Conservation (phyloP, 2,113 vertebrate species). For the Cyprinus carpio region DNA sequence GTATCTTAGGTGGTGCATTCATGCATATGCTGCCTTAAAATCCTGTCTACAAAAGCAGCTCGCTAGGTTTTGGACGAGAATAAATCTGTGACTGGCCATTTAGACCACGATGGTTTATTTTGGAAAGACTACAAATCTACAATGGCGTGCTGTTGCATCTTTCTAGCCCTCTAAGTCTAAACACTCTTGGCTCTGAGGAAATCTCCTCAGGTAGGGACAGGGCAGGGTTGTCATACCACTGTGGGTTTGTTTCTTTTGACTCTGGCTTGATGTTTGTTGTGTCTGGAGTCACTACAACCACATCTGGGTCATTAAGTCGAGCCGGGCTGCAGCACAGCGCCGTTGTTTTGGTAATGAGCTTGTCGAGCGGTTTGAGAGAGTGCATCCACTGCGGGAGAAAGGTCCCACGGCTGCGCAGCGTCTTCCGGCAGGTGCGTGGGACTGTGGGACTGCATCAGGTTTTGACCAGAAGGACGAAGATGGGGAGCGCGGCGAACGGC, state of each 20-base stretch:
- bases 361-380: slow-evolving; percentile 83
- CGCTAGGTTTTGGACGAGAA: slow-evolving; percentile 1
- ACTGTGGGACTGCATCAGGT: slow-evolving; percentile 73
- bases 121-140: slow-evolving; percentile 61
- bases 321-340: slow-evolving; percentile 70
- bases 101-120: neutral
- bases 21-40: neutral
- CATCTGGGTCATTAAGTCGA: slow-evolving; percentile 29
- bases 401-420: slow-evolving; percentile 83
- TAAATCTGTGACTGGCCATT: neutral
- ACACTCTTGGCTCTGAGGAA: slow-evolving; percentile 63
- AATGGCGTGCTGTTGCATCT: slow-evolving; percentile 80
- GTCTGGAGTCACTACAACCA: neutral
- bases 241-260: slow-evolving; percentile 61
- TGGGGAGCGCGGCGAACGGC: slow-evolving; percentile 73
- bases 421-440: slow-evolving; percentile 76
- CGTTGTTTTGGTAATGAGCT: slow-evolving; percentile 73
- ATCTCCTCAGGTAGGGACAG: slow-evolving; percentile 79
- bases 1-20: neutral
- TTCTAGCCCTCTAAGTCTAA: slow-evolving; percentile 75
- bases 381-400: slow-evolving; percentile 86
- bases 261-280: neutral
- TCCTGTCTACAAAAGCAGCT: too few relatives aligned
- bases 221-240: slow-evolving; percentile 72
- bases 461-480: slow-evolving; percentile 74